Conservation (phyloP, 1,140 invertebrate genomes). For the Caenorhabditis brenneri region DNA sequence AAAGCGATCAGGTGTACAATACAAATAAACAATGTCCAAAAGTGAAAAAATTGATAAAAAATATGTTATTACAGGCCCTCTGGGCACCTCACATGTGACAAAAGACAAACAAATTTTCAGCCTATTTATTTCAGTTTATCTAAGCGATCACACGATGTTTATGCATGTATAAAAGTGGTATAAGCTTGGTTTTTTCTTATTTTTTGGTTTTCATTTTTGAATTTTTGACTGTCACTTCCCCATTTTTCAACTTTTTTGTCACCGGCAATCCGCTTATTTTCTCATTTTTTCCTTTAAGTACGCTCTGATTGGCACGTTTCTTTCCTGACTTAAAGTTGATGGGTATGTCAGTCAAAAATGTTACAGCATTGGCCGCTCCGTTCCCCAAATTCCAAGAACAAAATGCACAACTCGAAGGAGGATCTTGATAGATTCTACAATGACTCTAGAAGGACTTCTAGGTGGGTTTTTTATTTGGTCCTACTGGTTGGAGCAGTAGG, state of each 20-base stretch:
- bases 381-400: neutral
- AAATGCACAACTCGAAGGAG: neutral
- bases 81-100: neutral
- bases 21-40: neutral
- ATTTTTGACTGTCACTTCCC: neutral
- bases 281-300: no score
- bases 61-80: neutral
- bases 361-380: neutral
- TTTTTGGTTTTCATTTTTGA: neutral
- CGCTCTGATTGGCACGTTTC: no score
- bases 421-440: neutral
- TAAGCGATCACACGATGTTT: neutral
- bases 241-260: neutral
- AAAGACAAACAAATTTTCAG: neutral
- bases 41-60: neutral
- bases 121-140: neutral
- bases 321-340: no score
- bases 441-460: slow-evolving; percentile 1
- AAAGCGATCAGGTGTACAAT: neutral
- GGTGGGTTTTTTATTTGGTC: neutral
- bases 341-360: no score
- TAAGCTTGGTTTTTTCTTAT: neutral
- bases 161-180: neutral
- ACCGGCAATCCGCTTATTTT: no score
- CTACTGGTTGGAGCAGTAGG: no score